Base-by-base conservation (phyloP, 2,888 invertebrate genomes). In the Drosophila eohydei region DNA sequence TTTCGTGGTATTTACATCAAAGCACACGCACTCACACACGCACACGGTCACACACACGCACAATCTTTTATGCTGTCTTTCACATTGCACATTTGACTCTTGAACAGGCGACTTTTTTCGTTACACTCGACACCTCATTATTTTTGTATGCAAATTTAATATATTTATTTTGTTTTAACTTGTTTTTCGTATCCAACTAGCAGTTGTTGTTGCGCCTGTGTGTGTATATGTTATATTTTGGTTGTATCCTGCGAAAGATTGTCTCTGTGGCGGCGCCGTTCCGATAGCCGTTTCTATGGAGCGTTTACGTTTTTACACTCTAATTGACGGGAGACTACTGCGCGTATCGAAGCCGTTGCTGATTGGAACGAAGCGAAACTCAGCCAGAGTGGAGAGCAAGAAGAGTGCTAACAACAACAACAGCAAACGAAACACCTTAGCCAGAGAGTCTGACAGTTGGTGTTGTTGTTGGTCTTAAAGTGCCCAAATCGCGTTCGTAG, bases 301-400 rank as follows among this genome's bases (percentile, higher is more conserved):
- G 79, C 87, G 88, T 78, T 50, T 79, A 81, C 83, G 84, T 88
- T 75, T 65, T 87, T 74, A 83, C 90, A 90, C 90, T 91, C 86
- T 91, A 91, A 91, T 91, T 91, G 91, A 91, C 91, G 83, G 89
- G 86, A 90, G 91, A 90, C 90, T 88, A 88, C 85, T 85, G 85
- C 83, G 81, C 80, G 82, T 71, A 81, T 80, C 74, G 72, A 70
- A 83, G 56, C 70, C 57, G 59, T 32, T 8, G 43, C 61, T 43
- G 75, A 78, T 79, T 80, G 78, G 72, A 79, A 79, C 75, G 73
- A 74, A 63, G 66, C 60, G 55, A 61, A 72, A 70, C 68, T 64
- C 64, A 40, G 50, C 26, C 16, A 56, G 48, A 64, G 67, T 48
- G 48, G 63, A 60, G 50, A 44, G 48, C 60, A 21, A 48, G 40